Base-by-base conservation (phyloP, 2,888 invertebrate genomes). In the Pelosia muscerda region DNA sequence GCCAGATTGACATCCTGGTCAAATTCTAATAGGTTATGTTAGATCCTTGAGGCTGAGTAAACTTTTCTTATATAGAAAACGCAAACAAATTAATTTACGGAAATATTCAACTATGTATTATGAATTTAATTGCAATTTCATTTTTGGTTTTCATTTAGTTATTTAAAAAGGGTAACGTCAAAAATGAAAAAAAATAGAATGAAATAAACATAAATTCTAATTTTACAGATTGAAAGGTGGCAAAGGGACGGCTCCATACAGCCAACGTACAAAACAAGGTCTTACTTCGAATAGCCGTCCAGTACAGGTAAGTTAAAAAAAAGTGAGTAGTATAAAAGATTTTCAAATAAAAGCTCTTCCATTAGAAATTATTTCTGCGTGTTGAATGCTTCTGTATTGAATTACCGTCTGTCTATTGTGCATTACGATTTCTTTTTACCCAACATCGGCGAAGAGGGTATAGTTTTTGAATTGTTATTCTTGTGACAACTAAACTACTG, bases 371-470 rank as follows among this genome's bases (percentile, higher is more conserved):
- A 75, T 71, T 76, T 72, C 60, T 53, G 71, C 61, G 28, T 70
- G 63, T 64, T 72, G 69, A 78, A 75, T 75, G 67, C 63, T 71
- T 72, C 58, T 62, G 76, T 77, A 73, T 81, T 81, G 75, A 79
- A 72, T 81, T 81, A 77, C 81, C 28, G 72, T 62, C 71, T 71
- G 72, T 62, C 69, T 71, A 74, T 81, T 77, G 73, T 81, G 49
- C n/a, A 34, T 8, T 23, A 8, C 58, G 13, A 55, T 38, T 59
- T 42, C 23, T 19, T 60, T 25, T 10, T 26, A 61, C 26, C n/a
- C 11, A n/a, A 26, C 25, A 55, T 23, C 54, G 49, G n/a, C n/a
- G n/a, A n/a, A n/a, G 49, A 49, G n/a, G n/a, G 49, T 9, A 49
- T 8, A 9, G n/a, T 49, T 49, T 49, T 9, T 49, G n/a, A n/a